Conservation (phyloP, 2,888 invertebrate species). For the Crepidodera aurea region DNA sequence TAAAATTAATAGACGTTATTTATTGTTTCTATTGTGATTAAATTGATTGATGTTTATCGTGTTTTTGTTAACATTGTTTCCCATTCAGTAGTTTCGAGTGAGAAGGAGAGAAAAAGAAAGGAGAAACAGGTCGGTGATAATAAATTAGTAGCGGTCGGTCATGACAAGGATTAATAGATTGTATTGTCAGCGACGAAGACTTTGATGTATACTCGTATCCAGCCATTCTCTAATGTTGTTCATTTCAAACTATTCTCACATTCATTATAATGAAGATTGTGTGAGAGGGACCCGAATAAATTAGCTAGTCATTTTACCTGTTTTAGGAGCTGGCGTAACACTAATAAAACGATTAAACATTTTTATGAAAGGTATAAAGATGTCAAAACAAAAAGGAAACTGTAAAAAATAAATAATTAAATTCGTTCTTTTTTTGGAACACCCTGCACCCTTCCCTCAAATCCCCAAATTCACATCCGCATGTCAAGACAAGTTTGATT, state of each 20-base stretch:
- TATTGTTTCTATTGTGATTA: slow-evolving; percentile 51
- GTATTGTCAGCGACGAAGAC: slow-evolving; percentile 60
- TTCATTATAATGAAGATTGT: slow-evolving; percentile 54
- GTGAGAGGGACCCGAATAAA: slow-evolving; percentile 27
- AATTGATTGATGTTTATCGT: slow-evolving; percentile 57
- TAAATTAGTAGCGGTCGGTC: slow-evolving; percentile 59
- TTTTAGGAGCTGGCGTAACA: slow-evolving; percentile 1
- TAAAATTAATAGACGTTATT: slow-evolving; percentile 50
- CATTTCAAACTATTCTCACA: slow-evolving; percentile 60
- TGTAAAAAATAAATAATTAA: no score
- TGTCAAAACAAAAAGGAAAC: not conserved
- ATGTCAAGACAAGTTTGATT: no score
- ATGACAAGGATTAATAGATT: slow-evolving; percentile 62
- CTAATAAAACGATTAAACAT: not conserved
- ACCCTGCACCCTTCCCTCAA: no score
- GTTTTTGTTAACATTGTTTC: slow-evolving; percentile 55
- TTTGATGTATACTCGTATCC: slow-evolving; percentile 57
- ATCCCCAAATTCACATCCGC: no score
- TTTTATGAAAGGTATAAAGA: not conserved
- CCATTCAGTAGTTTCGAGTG: slow-evolving; percentile 52
- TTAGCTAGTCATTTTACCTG: slow-evolving; percentile 29
- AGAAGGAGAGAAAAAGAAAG: slow-evolving; percentile 33
- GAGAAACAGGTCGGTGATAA: slow-evolving; percentile 52
- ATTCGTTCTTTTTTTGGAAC: no score
- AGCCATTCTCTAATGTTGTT: slow-evolving; percentile 56